Evolutionary conservation across 1,140 invertebrate species (phyloP), one percentile per base, ranked within the genome.

Genomic region (Drosophila repletoides): DNA sequence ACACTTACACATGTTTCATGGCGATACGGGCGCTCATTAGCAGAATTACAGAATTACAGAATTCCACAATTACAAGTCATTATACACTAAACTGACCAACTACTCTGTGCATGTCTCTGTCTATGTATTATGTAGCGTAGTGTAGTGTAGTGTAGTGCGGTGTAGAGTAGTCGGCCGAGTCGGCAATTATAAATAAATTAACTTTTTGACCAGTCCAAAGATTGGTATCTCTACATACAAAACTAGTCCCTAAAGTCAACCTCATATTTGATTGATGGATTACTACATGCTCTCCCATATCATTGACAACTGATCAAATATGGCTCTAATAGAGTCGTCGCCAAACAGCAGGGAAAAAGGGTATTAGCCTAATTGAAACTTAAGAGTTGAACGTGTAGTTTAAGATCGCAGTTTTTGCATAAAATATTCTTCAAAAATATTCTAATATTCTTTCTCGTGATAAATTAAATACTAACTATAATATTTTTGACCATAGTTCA

Each of bases 131-230:
- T 41, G 22, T 22, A n/a, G n/a, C n/a, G n/a, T 6, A 10, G 1
- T 53, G 9, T 31, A 26, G 33, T 40, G 5, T 29, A 60, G 49
- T 43, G 36, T 59, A 36, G 19, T 40, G 17, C 22, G 22, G n/a
- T 28, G 26, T n/a, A n/a, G n/a, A n/a, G n/a, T n/a, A n/a, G n/a
- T 34, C 29, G 41, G 53, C 24, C 46, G 61, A 49, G 69, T 63
- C 72, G 79, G 79, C 79, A 89, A 89, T 89, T 89, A 89, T 89
- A 89, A 89, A 86, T 89, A 81, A 89, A 89, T 89, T 89, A 89
- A 88, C 76, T 69, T 86, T 76, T 80, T 86, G 75, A 72, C 76
- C 75, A 75, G 58, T 38, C 60, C 58, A 38, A 60, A 61, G 79
- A 84, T 86, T 75, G 45, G 71, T 65, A 80, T 84, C 80, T 72